Evolutionary conservation across 2,113 vertebrate species (phyloP), one percentile per base, ranked within the genome.

Genomic region (Nansenia antarctica): DNA sequence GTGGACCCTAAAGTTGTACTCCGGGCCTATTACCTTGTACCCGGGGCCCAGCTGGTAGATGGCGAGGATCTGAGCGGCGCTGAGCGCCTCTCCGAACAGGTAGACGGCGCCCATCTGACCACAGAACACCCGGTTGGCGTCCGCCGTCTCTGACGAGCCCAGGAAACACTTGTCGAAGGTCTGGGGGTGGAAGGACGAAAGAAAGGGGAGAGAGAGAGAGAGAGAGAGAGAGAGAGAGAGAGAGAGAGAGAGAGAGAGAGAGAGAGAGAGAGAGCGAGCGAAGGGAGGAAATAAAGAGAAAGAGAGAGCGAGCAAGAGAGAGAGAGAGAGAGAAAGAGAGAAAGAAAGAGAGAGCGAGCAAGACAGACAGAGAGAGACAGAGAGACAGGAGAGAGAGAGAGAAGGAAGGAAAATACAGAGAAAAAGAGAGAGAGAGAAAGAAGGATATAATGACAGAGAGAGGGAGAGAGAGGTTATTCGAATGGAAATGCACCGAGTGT

Each of bases 151-250:
- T 7, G 96, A 98, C 0, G 97, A 99, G 27, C 96, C 97, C 85
- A 99, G 92, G 91, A 98, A 99, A 91, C 98, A 99, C 81, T 99
- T 99, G 89, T 99, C 98, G 90, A 98, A 99, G 0, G 97, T 99
- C 98, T 99, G 86, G 75, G 83, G 78, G 26, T n/a, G 53, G 70
- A 58, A 47, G 45, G n/a, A 18, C 12, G 3, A 20, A 11, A 30
- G 32, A 42, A 27, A 6, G n/a, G 15, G 45, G 1, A 29, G 15
- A 22, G 1, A n/a, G 24, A 18, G 53, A 0, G 32, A 26, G 29
- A n/a, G 12, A 18, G 57, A 42, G 18, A 37, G 18, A 63, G 3
- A 1, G 45, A 26, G 8, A 27, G 34, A 39, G 2, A 30, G 0
- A 39, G 18, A 9, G 34, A 54, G 37, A 34, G 5, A 63, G 5